A percentile compares a stretch with the other conserved stretches of the same genome.
These are phyloP conservation scores for Phengaris arion DNA, from an alignment of 2,888 invertebrate species.

Conservation along the genomic window DNA sequence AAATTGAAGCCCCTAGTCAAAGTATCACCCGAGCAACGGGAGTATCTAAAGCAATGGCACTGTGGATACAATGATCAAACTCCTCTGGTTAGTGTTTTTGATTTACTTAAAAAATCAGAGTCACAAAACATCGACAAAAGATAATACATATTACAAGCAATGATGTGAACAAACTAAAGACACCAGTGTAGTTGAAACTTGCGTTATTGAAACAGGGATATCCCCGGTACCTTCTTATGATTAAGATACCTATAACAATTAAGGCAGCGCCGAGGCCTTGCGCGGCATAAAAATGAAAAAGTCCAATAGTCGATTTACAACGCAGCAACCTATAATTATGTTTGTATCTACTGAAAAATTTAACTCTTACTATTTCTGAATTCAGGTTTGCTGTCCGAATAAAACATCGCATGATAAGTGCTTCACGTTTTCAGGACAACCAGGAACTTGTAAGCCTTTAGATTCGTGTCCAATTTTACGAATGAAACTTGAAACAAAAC, in stretches of 20 bases:
- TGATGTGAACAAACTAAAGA: not conserved
- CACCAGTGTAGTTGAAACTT: not conserved
- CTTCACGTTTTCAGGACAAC: constrained; percentile 49
- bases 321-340: not conserved
- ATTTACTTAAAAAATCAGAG: not conserved
- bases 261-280: not conserved
- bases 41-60: constrained; percentile 55
- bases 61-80: constrained; percentile 52
- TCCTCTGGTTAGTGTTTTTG: constrained; percentile 49
- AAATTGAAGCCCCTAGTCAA: constrained; percentile 54
- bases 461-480: constrained; percentile 48
- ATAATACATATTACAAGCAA: no score
- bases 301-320: not conserved
- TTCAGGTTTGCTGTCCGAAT: constrained; percentile 55
- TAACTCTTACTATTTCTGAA: constrained; percentile 7
- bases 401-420: constrained; percentile 40
- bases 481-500: constrained; percentile 43
- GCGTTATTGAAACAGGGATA: not conserved
- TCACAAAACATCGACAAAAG: no score
- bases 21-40: constrained; percentile 49
- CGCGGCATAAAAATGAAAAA: not conserved
- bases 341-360: not conserved
- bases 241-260: not conserved
- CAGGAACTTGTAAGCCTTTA: constrained; percentile 50
- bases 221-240: not conserved